Percentiles rank a stretch among this genome's conserved stretches.
Evolutionary conservation across 2,113 vertebrate genomes (phyloP).

Genomic region (human): DNA sequence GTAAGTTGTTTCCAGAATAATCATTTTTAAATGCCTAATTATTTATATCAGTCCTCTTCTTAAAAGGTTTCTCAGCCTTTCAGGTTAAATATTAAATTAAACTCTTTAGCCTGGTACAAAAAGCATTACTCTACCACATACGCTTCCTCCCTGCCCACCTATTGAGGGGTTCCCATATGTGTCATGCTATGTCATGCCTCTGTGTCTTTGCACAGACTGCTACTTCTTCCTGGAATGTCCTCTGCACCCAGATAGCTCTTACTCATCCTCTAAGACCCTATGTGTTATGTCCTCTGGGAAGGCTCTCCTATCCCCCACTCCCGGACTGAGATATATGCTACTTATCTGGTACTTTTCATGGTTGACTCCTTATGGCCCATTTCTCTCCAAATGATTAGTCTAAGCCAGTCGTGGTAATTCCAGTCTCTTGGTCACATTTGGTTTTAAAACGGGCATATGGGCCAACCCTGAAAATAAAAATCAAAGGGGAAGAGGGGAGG

Average conservation of each 20-base stretch:
- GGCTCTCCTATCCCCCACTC: background rate
- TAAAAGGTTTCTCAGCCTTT: background rate
- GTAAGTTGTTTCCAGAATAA: background rate
- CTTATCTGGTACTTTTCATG: background rate
- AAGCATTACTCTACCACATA: background rate
- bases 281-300: background rate
- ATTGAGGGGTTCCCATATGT: background rate
- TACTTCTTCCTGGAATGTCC: background rate
- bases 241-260: background rate
- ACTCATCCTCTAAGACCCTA: background rate
- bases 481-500: background rate
- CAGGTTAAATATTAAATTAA: background rate
- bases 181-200: background rate
- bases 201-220: background rate
- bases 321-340: background rate
- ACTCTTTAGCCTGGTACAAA: background rate
- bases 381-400: background rate
- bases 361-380: background rate
- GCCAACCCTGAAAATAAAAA: background rate
- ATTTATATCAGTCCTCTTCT: background rate
- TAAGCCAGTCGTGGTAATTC: background rate
- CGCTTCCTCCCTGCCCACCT: background rate
- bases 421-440: background rate
- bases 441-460: background rate
- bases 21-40: background rate